These are phyloP conservation scores for Eupristina koningsbergeri DNA, from an alignment of 1,140 invertebrate genomes.

Conservation along the genomic window DNA sequence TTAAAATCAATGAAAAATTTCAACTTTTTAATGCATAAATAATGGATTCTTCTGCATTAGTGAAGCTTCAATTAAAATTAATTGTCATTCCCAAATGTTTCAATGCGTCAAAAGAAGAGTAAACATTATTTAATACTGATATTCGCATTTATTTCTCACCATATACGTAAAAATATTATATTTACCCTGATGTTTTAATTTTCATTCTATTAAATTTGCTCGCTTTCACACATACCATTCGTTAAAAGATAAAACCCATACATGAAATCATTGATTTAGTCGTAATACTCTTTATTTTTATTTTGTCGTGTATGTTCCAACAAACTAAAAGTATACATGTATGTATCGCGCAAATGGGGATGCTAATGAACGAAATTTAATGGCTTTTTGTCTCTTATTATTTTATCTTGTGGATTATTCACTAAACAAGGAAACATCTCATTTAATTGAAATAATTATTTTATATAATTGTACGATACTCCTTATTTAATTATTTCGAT, in stretches of 20 bases:
- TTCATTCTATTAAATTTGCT: slow-evolving; percentile 7
- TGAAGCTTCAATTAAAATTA: slow-evolving; percentile 1
- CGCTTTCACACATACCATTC: not conserved
- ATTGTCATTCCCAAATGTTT: not conserved
- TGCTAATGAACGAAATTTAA: slow-evolving; percentile 47
- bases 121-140: not conserved
- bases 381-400: not conserved
- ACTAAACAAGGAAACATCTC: not conserved
- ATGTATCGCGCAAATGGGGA: slow-evolving; percentile 29
- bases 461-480: not conserved
- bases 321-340: slow-evolving; percentile 1
- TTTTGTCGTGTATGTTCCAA: not conserved
- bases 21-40: not conserved
- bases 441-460: not conserved
- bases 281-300: not conserved
- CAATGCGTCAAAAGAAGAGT: not conserved
- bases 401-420: not conserved
- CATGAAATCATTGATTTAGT: slow-evolving; percentile 27
- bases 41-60: not conserved
- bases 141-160: not conserved
- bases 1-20: not conserved
- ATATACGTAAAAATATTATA: not conserved
- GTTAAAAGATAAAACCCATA: slow-evolving; percentile 33
- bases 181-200: not conserved
- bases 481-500: too few species aligned